phyloP scores from a whole-genome alignment of 1,140 invertebrate species.

The Neodiprion fabricii region DNA sequence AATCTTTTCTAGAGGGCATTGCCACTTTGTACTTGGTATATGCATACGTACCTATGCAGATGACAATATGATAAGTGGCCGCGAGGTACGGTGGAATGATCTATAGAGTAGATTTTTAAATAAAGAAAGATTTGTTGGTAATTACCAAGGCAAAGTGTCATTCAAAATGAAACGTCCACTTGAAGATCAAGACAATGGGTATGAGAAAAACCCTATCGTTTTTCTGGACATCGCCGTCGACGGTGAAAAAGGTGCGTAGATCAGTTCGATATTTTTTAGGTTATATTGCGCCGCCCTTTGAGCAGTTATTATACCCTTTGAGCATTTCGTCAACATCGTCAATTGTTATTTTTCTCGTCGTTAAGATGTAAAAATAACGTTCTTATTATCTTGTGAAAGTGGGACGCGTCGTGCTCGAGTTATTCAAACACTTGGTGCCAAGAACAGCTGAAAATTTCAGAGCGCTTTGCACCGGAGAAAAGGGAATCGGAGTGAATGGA shows the following conservation, averaged over 20 bases:
- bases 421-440: slow-evolving; percentile 86
- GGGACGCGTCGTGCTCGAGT: slow-evolving; percentile 82
- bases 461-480: slow-evolving; percentile 87
- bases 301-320: slow-evolving; percentile 10
- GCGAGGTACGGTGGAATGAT: too few species aligned
- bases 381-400: slow-evolving; percentile 62
- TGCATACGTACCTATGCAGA: too few species aligned
- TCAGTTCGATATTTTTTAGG: slow-evolving; percentile 36
- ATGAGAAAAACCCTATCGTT: slow-evolving; percentile 61
- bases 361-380: slow-evolving; percentile 16
- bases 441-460: slow-evolving; percentile 93
- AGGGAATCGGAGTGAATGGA: slow-evolving; percentile 71
- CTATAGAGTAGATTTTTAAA: too few species aligned
- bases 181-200: background rate
- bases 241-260: slow-evolving; percentile 59
- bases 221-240: slow-evolving; percentile 77
- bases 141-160: too few species aligned
- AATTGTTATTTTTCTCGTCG: background rate
- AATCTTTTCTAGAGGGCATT: too few species aligned
- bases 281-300: slow-evolving; percentile 31
- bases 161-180: background rate
- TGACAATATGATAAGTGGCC: too few species aligned
- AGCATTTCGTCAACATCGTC: slow-evolving; percentile 12
- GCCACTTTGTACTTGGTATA: too few species aligned
- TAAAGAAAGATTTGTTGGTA: too few species aligned